Percentiles rank a stretch among this genome's conserved stretches.
Conservation (phyloP, 2,797 vertebrate species). For the Erithacus rubecula region DNA sequence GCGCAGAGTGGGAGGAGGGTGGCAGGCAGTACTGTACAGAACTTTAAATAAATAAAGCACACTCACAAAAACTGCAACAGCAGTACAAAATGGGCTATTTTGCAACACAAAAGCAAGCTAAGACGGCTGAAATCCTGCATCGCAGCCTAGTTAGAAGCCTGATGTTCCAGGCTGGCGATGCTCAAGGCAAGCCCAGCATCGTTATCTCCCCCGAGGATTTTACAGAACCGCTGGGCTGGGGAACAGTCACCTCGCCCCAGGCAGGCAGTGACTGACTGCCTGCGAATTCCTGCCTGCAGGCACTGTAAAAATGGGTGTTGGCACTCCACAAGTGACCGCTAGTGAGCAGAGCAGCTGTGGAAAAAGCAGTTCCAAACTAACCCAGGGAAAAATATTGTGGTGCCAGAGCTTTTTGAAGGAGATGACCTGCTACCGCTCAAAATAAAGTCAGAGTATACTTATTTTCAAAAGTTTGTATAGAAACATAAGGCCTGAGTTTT, state of each 20-base stretch:
- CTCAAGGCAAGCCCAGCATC: neutral
- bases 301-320: neutral
- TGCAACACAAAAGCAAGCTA: neutral
- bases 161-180: neutral
- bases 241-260: neutral
- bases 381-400: neutral
- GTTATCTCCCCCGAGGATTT: neutral
- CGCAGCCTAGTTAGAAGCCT: neutral
- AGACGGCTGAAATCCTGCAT: neutral
- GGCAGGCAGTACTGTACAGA: neutral
- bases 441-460: neutral
- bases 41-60: neutral
- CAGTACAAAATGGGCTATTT: neutral
- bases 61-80: neutral
- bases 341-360: neutral
- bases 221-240: neutral
- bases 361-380: neutral
- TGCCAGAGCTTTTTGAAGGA: neutral
- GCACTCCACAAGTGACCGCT: neutral
- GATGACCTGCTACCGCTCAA: neutral
- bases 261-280: neutral
- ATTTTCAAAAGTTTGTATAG: neutral
- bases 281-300: neutral
- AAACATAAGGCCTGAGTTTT: neutral
- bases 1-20: constrained; percentile 10